Base-by-base conservation (phyloP, 2,113 vertebrate genomes). In the Elephas maximus region DNA sequence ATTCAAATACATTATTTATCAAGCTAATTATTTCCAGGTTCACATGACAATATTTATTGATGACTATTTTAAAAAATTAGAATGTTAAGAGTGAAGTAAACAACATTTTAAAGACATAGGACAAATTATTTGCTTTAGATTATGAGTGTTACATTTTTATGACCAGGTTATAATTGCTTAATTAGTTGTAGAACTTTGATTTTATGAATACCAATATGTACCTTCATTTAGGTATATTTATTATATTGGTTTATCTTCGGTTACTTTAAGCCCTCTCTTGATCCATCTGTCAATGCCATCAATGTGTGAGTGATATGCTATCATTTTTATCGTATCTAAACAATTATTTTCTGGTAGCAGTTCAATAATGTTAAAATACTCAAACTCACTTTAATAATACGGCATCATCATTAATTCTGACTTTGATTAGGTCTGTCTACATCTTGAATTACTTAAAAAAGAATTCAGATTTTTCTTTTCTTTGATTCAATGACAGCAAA, bases 401-500 rank as follows among this genome's bases (percentile, higher is more conserved):
- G 69, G 24, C 26, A 90, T 17, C 80, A 45, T 45, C n/a, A 92
- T 93, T 94, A 93, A 91, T 95, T 84, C 62, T 93, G 48, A 78
- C 45, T 78, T 73, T 21, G 8, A 24, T 45, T 53, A 21, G 6
- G 69, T 48, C 65, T 92, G 77, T 67, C 71, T 92, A 30, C 14
- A 48, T 93, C 28, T 76, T 80, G 17, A 96, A 81, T 95, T 85
- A 65, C 90, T 93, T 96, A 95, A 82, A 92, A 89, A 94, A 63
- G 24, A 92, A 86, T n/a, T 65, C 41, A 92, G 24, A 96, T 92
- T 95, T 91, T 62, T 67, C 71, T 79, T 86, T 88, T 37, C 77
- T 96, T 96, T 94, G 78, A 86, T 96, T 96, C 82, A 94, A 60
- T 69, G 41, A 94, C 62, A 94, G 23, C 63, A 79, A 95, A 97